These are phyloP conservation scores for Neosilurus mollespiculum DNA, from an alignment of 2,797 vertebrate species.

Conservation along the genomic window DNA sequence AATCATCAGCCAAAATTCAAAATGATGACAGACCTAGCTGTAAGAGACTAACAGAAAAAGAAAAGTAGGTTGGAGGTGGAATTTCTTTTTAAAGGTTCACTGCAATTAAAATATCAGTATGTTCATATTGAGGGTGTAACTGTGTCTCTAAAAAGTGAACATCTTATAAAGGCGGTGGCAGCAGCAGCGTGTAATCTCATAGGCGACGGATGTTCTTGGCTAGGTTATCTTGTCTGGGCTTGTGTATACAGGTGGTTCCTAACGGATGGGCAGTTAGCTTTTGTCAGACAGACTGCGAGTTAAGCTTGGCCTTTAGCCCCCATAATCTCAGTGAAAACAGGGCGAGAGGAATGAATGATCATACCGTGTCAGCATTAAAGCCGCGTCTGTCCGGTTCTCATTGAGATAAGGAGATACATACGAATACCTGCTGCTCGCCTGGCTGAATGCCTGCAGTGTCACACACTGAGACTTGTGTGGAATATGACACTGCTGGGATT, in stretches of 20 bases:
- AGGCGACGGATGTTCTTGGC: slow-evolving; percentile 34
- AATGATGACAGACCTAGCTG: background rate
- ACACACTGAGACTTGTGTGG: background rate
- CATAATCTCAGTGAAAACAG: slow-evolving; percentile 45
- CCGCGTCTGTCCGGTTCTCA: background rate
- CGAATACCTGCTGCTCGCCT: background rate
- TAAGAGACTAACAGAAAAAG: background rate
- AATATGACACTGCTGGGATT: background rate
- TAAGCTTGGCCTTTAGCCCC: slow-evolving; percentile 40
- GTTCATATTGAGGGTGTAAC: slow-evolving; percentile 5
- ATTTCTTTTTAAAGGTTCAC: background rate
- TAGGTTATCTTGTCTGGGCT: slow-evolving; percentile 35
- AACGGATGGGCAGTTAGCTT: slow-evolving; percentile 28
- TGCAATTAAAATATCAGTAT: background rate
- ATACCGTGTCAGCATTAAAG: slow-evolving; percentile 17
- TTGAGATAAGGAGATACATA: slow-evolving; percentile 7
- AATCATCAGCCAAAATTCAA: background rate
- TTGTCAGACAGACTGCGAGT: slow-evolving; percentile 34
- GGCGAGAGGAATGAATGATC: slow-evolving; percentile 19
- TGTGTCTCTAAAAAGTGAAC: slow-evolving; percentile 13
- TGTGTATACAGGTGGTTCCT: slow-evolving; percentile 34
- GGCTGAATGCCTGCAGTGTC: background rate
- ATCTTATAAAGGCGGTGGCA: slow-evolving; percentile 13
- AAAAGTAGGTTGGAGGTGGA: background rate
- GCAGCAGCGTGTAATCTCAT: slow-evolving; percentile 36